Conservation (phyloP, 2,888 invertebrate species). For the Lycia hirtaria region DNA sequence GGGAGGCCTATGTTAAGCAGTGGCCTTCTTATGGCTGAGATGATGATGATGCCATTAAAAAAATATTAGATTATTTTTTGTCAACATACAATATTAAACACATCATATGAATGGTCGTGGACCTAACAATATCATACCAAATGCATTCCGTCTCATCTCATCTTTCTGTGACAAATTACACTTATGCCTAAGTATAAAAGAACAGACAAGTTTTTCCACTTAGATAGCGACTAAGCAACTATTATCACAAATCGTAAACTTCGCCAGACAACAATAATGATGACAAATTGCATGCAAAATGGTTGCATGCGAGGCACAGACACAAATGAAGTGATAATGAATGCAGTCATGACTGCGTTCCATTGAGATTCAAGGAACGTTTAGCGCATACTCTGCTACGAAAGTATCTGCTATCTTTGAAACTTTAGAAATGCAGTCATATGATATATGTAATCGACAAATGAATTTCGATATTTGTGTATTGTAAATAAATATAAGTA, state of each 20-base stretch:
- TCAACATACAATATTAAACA: too few species aligned
- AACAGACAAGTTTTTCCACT: background rate
- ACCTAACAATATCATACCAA: background rate
- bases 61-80: too few species aligned
- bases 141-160: background rate
- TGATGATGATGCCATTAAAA: too few species aligned
- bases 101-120: background rate
- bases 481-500: too few species aligned
- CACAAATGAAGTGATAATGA: conserved; percentile 20
- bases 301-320: conserved; percentile 18
- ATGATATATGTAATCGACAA: too few species aligned
- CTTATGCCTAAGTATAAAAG: background rate
- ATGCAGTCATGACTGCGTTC: conserved; percentile 36
- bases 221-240: background rate
- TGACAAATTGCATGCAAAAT: conserved; percentile 41
- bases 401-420: conserved; percentile 10
- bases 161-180: background rate
- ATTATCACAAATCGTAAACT: background rate
- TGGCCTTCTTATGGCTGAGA: too few species aligned
- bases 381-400: background rate
- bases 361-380: conserved; percentile 37
- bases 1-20: too few species aligned
- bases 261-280: conserved; percentile 40
- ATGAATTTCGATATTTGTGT: too few species aligned
- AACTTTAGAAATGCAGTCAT: too few species aligned